Base-by-base conservation (phyloP, 2,888 invertebrate species). In the Pyralis farinalis region DNA sequence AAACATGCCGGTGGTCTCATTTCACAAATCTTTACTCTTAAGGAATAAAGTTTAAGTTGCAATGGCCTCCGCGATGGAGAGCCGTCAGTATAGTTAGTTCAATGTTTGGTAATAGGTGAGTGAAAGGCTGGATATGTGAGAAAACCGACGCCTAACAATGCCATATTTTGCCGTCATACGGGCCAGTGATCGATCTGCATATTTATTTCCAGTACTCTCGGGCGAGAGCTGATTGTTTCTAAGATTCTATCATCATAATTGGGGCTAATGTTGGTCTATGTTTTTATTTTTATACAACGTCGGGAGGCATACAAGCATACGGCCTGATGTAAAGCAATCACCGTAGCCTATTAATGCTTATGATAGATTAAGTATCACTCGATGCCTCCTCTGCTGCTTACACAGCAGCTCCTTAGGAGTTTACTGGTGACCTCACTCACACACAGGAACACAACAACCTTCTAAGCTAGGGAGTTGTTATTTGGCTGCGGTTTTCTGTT, bases 71-170 rank as follows among this genome's bases (percentile, higher is more conserved):
- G 16, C 43, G 41, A 8, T 3, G 37, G 11, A 34, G 22, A 36
- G 12, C 50, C 42, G 53, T 34, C 25, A 28, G 10, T 22, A 42
- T 42, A 55, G 48, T 51, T 55, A 47, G 66, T 62, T 48, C 57
- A 59, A 59, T 66, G 76, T 83, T 82, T 79, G 77, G 81, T 81
- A 81, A 82, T 83, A 77, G 77, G 71, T 74, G 74, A 86, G 86
- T 86, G 86, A 86, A 86, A 86, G 86, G 86, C 73, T 63, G 66
- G 58, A 68, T 75, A 81, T 80, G 86, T 86, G 86, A 85, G 86
- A 86, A 86, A 84, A 79, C 74, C 72, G 72, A 79, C 80, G 81
- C 80, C 74, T 74, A 79, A 87, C 86, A 87, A 87, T 86, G 76
- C 80, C 68, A 80, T 78, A 83, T 81, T 83, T 82, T 76, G 79